phyloP scores from a whole-genome alignment of 2,888 invertebrate species.

The Cactoblastis cactorum region DNA sequence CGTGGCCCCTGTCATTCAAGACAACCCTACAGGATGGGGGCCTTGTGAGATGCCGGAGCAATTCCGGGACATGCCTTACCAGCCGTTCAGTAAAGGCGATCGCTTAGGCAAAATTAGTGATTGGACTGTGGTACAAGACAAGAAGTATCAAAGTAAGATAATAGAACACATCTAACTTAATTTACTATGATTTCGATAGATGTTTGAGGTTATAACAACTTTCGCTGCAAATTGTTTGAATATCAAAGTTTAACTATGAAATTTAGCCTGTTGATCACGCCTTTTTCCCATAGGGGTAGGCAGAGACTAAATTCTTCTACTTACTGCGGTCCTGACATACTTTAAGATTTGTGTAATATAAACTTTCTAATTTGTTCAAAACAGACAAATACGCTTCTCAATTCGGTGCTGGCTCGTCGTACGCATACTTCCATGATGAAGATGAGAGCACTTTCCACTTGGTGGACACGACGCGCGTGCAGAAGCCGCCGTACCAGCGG shows the following conservation, averaged over 20 bases:
- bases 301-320: no score
- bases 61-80: slow-evolving; percentile 98
- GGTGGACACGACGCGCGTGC: slow-evolving; percentile 95
- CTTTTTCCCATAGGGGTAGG: no score
- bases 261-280: no score
- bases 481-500: slow-evolving; percentile 95
- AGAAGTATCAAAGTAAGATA: slow-evolving; percentile 92
- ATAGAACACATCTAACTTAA: neutral
- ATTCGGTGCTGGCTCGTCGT: slow-evolving; percentile 96
- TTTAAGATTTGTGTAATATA: neutral
- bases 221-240: slow-evolving; percentile 20
- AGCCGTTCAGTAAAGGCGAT: slow-evolving; percentile 99
- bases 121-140: slow-evolving; percentile 98
- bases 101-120: slow-evolving; percentile 99
- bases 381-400: slow-evolving; percentile 94
- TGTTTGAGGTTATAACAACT: slow-evolving; percentile 52
- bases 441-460: slow-evolving; percentile 99
- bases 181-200: neutral
- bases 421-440: slow-evolving; percentile 99
- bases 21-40: slow-evolving; percentile 97
- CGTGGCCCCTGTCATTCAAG: slow-evolving; percentile 86
- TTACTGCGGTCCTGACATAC: no score
- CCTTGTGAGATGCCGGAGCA: slow-evolving; percentile 96
- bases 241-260: neutral
- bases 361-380: slow-evolving; percentile 7